These are phyloP conservation scores for Lepidonotus clava DNA, from an alignment of 2,888 invertebrate species.

Conservation along the genomic window DNA sequence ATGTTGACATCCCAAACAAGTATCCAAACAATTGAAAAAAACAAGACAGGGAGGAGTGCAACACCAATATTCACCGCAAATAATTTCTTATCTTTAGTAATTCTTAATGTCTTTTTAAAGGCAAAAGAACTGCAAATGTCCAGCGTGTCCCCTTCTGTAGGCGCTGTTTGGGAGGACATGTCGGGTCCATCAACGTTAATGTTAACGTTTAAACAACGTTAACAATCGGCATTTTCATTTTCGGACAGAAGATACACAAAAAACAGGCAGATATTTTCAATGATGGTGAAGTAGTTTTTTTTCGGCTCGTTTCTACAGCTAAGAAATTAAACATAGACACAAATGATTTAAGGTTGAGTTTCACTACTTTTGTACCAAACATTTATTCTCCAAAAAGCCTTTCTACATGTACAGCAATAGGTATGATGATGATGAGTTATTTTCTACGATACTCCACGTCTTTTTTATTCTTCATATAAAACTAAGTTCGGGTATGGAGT, in stretches of 20 bases:
- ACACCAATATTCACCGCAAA: neutral
- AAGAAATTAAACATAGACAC: constrained; percentile 33
- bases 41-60: constrained; percentile 11
- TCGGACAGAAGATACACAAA: neutral
- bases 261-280: constrained; percentile 40
- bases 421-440: constrained; percentile 40
- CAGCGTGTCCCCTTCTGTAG: constrained; percentile 5
- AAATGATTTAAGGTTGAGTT: constrained; percentile 39
- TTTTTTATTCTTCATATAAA: constrained; percentile 44
- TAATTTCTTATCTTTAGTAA: neutral
- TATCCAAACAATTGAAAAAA: neutral
- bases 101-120: neutral
- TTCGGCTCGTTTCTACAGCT: constrained; percentile 2
- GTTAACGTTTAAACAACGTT: neutral
- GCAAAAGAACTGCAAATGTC: constrained; percentile 44
- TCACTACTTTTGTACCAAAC: constrained; percentile 53
- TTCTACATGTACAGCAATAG: constrained; percentile 52
- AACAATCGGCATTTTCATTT: neutral
- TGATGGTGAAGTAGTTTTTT: no score
- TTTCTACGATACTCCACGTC: constrained; percentile 3
- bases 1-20: neutral
- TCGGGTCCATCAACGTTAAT: neutral
- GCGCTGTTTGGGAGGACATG: neutral
- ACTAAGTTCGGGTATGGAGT: constrained; percentile 31
- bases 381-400: constrained; percentile 53